Evolutionary conservation across 2,888 invertebrate species (phyloP), one percentile per base, ranked within the genome.

Genomic region (Meiosimyza platycephala): DNA sequence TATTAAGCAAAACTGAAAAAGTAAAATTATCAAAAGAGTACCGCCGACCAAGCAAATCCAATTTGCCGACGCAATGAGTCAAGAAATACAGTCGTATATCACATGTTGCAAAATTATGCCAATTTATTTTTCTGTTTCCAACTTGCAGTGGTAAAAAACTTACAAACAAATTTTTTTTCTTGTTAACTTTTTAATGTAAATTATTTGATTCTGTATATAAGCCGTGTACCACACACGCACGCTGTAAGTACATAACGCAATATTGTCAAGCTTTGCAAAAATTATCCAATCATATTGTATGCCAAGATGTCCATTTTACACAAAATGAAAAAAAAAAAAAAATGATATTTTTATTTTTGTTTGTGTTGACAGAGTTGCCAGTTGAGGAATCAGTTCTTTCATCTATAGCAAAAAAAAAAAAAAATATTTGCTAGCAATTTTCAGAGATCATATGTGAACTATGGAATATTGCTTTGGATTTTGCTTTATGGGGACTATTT

Each of bases 1-100:
- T 7, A 40, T 9, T 7, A 40, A 40, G 9, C 40, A 9, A 40
- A 40, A 40, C 40, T 40, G 40, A 1, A 40, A 40, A 40, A 1
- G 40, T 40, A 40, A 1, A 40, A 9, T 40, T 40, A 1, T 40
- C 1, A 40, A 40, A 40, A 40, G 9, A 40, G 3, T 13, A 33
- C 15, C 47, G 6, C 9, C 63, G n/a, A 16, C n/a, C 63, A 48
- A 50, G 50, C 47, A 50, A 50, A 59, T 68, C 59, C 57, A 68
- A 68, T 68, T 68, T 68, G 50, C 57, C 12, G 13, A 59, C 59
- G 68, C 68, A 68, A 68, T 57, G 67, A 57, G 18, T 50, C 68
- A 68, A 59, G 51, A 59, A 57, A 68, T 68, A 18, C 57, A 68
- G 15, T 48, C 59, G 15, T 50, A 28, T 47, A 47, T 67, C 57